These are phyloP conservation scores for Periophthalmus magnuspinnatus DNA, from an alignment of 2,797 vertebrate genomes.

Conservation along the genomic window DNA sequence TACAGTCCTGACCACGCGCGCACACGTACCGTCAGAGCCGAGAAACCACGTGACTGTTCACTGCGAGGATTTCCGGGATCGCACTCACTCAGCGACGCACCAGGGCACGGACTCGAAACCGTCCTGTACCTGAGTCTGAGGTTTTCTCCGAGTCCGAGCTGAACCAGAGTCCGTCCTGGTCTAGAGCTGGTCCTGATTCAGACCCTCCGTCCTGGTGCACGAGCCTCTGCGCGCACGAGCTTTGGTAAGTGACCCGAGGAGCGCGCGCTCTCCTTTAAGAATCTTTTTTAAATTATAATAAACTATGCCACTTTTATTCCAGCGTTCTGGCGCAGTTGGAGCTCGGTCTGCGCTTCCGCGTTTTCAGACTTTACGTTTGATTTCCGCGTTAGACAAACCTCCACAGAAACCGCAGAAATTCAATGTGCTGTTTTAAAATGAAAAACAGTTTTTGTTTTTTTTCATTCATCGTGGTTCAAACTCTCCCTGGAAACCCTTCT, in stretches of 20 bases:
- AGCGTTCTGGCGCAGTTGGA: too few relatives aligned
- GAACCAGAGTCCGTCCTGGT: not conserved
- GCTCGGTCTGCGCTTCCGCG: too few relatives aligned
- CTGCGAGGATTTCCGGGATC: not conserved
- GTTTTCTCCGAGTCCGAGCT: not conserved
- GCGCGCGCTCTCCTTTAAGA: not conserved
- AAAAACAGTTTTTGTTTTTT: too few relatives aligned
- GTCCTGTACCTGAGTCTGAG: not conserved
- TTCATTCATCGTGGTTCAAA: too few relatives aligned
- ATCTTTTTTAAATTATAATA: not conserved
- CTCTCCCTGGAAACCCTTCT: too few relatives aligned
- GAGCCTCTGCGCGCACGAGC: constrained; percentile 1
- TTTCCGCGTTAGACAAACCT: too few relatives aligned
- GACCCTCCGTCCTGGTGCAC: not conserved
- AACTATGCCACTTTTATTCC: too few relatives aligned
- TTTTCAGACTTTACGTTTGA: too few relatives aligned
- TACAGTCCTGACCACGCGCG: not conserved
- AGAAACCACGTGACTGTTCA: constrained; percentile 1
- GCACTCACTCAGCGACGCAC: not conserved
- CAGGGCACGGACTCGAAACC: not conserved
- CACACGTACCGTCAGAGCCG: not conserved
- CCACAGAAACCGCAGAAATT: too few relatives aligned
- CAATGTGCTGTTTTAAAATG: too few relatives aligned
- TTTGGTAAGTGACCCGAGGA: not conserved
- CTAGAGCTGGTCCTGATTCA: not conserved